These are phyloP conservation scores for Charadrius vociferus DNA, from an alignment of 2,113 vertebrate genomes.

Conservation along the genomic window DNA sequence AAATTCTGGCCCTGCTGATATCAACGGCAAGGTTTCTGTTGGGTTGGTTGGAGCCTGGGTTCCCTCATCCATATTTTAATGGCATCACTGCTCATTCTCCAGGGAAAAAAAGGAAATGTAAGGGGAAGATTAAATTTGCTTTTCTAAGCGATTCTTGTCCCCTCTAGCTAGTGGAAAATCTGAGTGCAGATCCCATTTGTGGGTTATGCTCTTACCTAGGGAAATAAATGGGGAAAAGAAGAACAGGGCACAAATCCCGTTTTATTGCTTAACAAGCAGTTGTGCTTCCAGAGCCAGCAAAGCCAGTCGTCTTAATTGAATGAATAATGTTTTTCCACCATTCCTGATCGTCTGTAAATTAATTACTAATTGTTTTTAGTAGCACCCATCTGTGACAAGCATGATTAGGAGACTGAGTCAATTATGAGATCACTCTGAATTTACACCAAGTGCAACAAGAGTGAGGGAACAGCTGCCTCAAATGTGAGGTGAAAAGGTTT, in stretches of 20 bases:
- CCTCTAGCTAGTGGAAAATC: background rate
- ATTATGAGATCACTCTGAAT: background rate
- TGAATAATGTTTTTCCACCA: slow-evolving; percentile 30
- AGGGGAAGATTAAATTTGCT: background rate
- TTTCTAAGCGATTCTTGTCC: background rate
- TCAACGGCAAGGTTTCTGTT: background rate
- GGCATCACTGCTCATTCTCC: background rate
- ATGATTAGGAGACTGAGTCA: slow-evolving; percentile 3
- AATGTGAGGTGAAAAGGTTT: background rate
- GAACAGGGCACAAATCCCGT: background rate
- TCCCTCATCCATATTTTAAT: background rate
- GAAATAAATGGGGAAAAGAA: background rate
- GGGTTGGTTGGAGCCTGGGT: background rate
- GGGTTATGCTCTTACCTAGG: background rate
- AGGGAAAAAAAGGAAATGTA: background rate
- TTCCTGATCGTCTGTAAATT: slow-evolving; percentile 26
- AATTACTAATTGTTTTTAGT: slow-evolving; percentile 49
- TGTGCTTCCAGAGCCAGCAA: background rate
- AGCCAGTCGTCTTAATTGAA: slow-evolving; percentile 3
- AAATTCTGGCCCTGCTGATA: background rate
- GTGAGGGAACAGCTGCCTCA: background rate
- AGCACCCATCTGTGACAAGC: slow-evolving; percentile 25
- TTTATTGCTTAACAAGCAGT: background rate
- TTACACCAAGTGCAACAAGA: background rate
- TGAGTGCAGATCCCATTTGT: background rate